Evolutionary conservation across 2,797 vertebrate species (phyloP), one percentile per base, ranked within the genome.

Genomic region (Trachurus trachurus): DNA sequence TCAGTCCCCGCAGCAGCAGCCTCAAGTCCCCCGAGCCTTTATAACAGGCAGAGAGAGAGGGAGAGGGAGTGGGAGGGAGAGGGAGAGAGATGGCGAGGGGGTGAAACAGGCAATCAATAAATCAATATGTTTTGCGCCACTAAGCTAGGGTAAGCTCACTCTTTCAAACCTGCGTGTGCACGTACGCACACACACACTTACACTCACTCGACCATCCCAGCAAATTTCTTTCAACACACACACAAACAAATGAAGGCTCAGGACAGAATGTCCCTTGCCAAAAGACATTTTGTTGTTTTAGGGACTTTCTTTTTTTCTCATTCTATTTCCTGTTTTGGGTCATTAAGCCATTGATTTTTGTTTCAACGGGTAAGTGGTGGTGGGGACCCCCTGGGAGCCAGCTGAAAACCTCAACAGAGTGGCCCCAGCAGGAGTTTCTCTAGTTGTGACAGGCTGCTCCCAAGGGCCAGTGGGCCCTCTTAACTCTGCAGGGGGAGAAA

Each of bases 331-430:
- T 92, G 94, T 95, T 95, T 94, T 95, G 94, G 95, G 95, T 96
- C 95, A 95, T 96, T 96, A 96, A 93, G 93, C 90, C 88, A 96
- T 96, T 94, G 95, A 96, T 96, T 96, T 96, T 95, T 93, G 93
- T 94, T 95, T 94, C 93, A 91, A 81, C 81, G 91, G 91, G 92
- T 94, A 96, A 95, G 92, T 94, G 93, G 94, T 92, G 92, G 85
- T 86, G 89, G 82, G 85, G 90, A 91, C 92, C 93, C 89, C 91
- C 88, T 78, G 92, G 94, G 92, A 92, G 77, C 73, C 39, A 16
- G 86, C 87, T 93, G 91, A 93, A 93, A 93, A 93, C 88, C 93
- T 90, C 92, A 90, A 90, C 93, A 93, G 93, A 94, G 90, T 92
- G 88, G 93, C 91, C 90, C 91, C 90, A 90, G 92, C 87, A 92